phyloP scores from a whole-genome alignment of 2,888 invertebrate genomes.

The Sisyra terminalis region DNA sequence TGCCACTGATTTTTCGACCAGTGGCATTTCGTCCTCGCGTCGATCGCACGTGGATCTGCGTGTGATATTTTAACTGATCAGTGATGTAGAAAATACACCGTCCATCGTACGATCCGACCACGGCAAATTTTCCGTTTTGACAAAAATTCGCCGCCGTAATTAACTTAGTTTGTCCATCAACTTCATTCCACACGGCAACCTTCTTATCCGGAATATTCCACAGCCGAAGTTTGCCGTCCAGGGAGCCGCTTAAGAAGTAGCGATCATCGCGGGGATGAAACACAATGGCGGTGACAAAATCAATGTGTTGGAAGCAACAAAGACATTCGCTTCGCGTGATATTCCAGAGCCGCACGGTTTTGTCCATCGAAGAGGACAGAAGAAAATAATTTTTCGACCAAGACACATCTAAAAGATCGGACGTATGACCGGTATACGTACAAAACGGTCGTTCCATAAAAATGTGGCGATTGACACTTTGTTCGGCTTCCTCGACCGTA shows the following conservation, averaged over 20 bases:
- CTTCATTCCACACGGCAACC: conserved; percentile 95
- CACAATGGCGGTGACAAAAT: conserved; percentile 97
- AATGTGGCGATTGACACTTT: conserved; percentile 31
- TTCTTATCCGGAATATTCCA: conserved; percentile 99
- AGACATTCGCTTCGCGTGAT: conserved; percentile 93
- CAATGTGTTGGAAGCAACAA: conserved; percentile 97
- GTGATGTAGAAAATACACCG: conserved; percentile 97
- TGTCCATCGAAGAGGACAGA: conserved; percentile 96
- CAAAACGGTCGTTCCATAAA: conserved; percentile 87
- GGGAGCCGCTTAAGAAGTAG: conserved; percentile 89
- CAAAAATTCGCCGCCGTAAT: conserved; percentile 97
- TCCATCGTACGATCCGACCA: conserved; percentile 96
- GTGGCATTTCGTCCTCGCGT: conserved; percentile 90
- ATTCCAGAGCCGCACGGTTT: conserved; percentile 95
- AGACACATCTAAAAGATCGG: conserved; percentile 89
- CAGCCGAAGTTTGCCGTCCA: conserved; percentile 93
- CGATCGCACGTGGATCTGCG: conserved; percentile 91
- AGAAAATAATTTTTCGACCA: conserved; percentile 99
- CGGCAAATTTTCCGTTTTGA: conserved; percentile 94
- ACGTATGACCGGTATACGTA: conserved; percentile 86
- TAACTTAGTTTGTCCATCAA: conserved; percentile 83
- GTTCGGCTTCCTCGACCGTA: conserved; percentile 43
- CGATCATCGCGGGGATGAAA: conserved; percentile 89
- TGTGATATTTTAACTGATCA: conserved; percentile 95
- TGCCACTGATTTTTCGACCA: conserved; percentile 91